Base-by-base conservation (phyloP, 1,140 invertebrate species). In the Nebria ingens region DNA sequence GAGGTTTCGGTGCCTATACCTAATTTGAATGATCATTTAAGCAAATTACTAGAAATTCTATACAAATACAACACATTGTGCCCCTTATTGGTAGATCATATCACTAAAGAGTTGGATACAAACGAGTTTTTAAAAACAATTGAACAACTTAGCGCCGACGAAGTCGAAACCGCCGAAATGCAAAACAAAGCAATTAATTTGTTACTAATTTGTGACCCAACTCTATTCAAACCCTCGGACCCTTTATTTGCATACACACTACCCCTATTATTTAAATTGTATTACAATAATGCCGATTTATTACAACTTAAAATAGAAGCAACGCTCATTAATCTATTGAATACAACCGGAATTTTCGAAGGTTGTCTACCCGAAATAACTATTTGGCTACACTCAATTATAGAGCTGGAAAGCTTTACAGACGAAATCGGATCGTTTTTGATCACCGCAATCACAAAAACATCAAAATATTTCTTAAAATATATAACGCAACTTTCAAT, bases 101-200 rank as follows among this genome's bases (percentile, higher is more conserved):
- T 77, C 2, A 71, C 72, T 61, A 70, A 65, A 2, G 69, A 60
- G 53, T 65, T 75, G 51, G 69, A 78, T 59, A 69, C 76, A 58
- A 74, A 71, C 59, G 68, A 71, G 17, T 68, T 78, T 58, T 59
- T 78, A 19, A 61, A 73, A 50, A 71, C 65, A 62, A 68, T 74
- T 12, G 65, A 64, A 56, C 66, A 55, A 20, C 56, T 72, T 0
- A 55, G 64, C 15, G 40, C 23, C 0, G 54, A 69, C 42, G 67
- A 71, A 20, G 59, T 70, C 49, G 40, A 45, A 45, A 45, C 4
- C 9, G 71, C 73, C 29, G 59, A 73, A 53, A 70, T 86, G 54
- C 81, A 84, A 69, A 70, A 85, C 1, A 85, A 85, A 70, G 73
- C 79, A 1, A 76, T 85, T 12, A 78, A 79, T 49, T 76, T 85